Evolutionary conservation across 2,888 invertebrate species (phyloP), one percentile per base, ranked within the genome.

Genomic region (Atrina japonica): DNA sequence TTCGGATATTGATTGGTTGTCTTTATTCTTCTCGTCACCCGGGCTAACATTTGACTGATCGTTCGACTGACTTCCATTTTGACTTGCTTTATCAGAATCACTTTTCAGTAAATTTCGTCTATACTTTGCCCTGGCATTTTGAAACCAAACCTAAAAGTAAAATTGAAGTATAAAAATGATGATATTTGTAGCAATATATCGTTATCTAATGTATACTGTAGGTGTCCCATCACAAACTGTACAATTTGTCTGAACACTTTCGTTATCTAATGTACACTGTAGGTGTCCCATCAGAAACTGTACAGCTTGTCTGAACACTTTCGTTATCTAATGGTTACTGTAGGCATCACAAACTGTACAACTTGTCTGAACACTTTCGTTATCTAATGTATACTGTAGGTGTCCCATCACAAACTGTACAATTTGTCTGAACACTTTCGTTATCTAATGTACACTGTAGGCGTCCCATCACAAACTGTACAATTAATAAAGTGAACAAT

Each of bases 81-180:
- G 60, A 66, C 75, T 9, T 16, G 71, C 45, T 63, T 78, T 75
- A 56, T 82, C 82, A 6, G 65, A 52, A 30, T 86, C 84, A 60
- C 86, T 86, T 65, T 87, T 88, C 58, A 88, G 75, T 91, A 96
- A 94, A 93, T 96, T 98, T 61, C 99, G 94, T 79, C 99, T 94
- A 96, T 97, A 99, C 92, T 99, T 99, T 43, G 99, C 99, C 61
- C 99, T 93, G 0, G 99, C 98, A 90, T 99, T 99, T 93, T 99
- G 99, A 91, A 99, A 99, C 99, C 99, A 99, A 1, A 99, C 98
- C 98, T 99, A 93, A 49, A 77, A 56, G 2, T 35, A 16, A 56
- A 11, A 49, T n/a, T 49, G 0, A 21, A 49, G 11, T 2, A 23
- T 49, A 23, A 14, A 49, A 11, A 49, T n/a, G 18, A 49, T 16